A percentile compares a stretch with the other conserved stretches of the same genome.
phyloP scores from a whole-genome alignment of 2,113 vertebrate species.

The Drymodes brunneopygia region DNA sequence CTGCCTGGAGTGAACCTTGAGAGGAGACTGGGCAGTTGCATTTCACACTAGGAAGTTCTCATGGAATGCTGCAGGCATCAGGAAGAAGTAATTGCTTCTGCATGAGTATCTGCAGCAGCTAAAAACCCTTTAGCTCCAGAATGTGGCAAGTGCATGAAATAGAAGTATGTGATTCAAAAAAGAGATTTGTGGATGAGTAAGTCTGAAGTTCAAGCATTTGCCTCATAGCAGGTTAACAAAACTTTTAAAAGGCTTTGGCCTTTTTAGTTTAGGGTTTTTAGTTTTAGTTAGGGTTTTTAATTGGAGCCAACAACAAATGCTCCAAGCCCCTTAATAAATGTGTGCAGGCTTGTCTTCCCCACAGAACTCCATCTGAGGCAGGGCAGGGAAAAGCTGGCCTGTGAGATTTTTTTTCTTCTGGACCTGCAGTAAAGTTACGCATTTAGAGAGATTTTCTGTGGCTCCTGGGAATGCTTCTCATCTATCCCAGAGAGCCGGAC shows the following conservation, averaged over 20 bases:
- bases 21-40: neutral
- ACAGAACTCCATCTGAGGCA: neutral
- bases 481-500: neutral
- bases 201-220: neutral
- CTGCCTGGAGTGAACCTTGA: neutral
- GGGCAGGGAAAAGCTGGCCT: neutral
- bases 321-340: neutral
- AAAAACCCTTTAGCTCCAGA: neutral
- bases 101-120: neutral
- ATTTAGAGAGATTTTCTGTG: neutral
- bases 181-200: neutral
- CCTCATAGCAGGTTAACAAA: neutral
- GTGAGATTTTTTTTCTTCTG: neutral
- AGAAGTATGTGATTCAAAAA: neutral
- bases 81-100: neutral
- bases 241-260: neutral
- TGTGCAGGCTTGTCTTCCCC: neutral
- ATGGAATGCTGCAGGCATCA: neutral
- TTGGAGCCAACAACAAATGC: neutral
- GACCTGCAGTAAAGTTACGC: neutral
- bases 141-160: neutral
- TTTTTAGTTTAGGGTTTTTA: neutral
- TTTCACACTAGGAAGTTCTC: neutral
- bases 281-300: neutral
- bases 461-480: neutral